Evolutionary conservation across 2,797 vertebrate species (phyloP).

Genomic region (Moxostoma hubbsi): DNA sequence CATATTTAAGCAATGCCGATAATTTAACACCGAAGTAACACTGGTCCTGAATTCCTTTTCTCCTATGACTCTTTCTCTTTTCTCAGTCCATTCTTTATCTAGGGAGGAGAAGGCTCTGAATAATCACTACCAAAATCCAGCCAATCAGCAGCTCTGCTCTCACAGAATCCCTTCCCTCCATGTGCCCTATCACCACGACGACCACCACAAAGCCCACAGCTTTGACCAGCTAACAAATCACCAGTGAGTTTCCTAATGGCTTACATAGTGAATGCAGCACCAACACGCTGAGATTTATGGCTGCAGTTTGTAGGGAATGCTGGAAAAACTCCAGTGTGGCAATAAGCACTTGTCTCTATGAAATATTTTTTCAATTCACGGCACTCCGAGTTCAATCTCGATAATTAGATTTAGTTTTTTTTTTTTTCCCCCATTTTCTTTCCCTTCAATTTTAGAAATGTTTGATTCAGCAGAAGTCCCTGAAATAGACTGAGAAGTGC

Average conservation of each 20-base stretch:
- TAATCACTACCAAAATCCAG: background rate
- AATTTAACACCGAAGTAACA: background rate
- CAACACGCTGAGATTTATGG: slow-evolving; percentile 58
- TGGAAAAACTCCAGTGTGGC: slow-evolving; percentile 19
- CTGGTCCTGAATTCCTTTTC: background rate
- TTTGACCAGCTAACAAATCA: slow-evolving; percentile 62
- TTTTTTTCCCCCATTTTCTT: slow-evolving; percentile 10
- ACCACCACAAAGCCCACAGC: slow-evolving; percentile 61
- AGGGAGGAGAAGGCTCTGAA: slow-evolving; percentile 57
- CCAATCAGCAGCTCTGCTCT: slow-evolving; percentile 24
- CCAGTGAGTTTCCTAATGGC: slow-evolving; percentile 71
- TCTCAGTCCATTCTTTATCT: slow-evolving; percentile 64
- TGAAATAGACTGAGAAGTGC: slow-evolving; percentile 1
- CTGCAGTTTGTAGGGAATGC: slow-evolving; percentile 42
- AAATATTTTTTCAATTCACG: background rate
- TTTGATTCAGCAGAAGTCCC: slow-evolving; percentile 17
- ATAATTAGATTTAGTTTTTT: background rate
- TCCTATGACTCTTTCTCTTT: background rate
- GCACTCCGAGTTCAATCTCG: slow-evolving; percentile 18
- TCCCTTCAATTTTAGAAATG: slow-evolving; percentile 40
- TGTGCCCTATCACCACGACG: slow-evolving; percentile 3
- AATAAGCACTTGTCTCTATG: slow-evolving; percentile 14
- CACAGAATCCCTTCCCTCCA: slow-evolving; percentile 57
- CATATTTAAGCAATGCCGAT: background rate
- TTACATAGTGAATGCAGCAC: slow-evolving; percentile 48